These are phyloP conservation scores for Tympanuchus pallidicinctus DNA, from an alignment of 2,113 vertebrate species.

Conservation along the genomic window DNA sequence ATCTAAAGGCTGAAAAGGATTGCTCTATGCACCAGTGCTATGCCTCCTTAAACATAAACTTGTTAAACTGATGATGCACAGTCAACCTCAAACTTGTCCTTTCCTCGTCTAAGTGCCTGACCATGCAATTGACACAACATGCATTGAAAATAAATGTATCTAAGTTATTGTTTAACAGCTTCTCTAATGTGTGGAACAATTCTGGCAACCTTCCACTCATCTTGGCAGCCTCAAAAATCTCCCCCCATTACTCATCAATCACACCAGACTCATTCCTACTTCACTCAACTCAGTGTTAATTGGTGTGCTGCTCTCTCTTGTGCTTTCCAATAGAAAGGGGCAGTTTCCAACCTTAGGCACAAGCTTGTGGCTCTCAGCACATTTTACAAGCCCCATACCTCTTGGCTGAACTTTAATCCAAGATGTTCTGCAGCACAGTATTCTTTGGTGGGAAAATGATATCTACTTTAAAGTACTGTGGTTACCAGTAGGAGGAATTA, in stretches of 20 bases:
- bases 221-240: not conserved
- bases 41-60: not conserved
- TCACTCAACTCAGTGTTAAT: accelerated
- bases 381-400: not conserved
- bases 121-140: not conserved
- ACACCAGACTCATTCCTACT: not conserved
- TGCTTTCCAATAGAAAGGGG: not conserved
- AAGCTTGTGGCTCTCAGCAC: not conserved
- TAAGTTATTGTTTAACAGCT: not conserved
- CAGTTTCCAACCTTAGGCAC: not conserved
- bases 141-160: not conserved
- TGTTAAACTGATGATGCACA: not conserved
- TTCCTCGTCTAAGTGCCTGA: not conserved
- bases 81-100: not conserved
- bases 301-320: not conserved
- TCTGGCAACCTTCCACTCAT: not conserved
- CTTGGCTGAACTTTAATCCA: not conserved
- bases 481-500: not conserved
- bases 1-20: not conserved
- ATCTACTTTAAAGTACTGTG: not conserved
- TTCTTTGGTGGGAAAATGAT: accelerated
- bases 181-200: not conserved
- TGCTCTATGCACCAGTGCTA: not conserved
- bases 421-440: not conserved
- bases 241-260: not conserved